Percentiles rank a stretch among this genome's conserved stretches.
phyloP scores from a whole-genome alignment of 2,888 invertebrate genomes.

The Cheilosia grossa region DNA sequence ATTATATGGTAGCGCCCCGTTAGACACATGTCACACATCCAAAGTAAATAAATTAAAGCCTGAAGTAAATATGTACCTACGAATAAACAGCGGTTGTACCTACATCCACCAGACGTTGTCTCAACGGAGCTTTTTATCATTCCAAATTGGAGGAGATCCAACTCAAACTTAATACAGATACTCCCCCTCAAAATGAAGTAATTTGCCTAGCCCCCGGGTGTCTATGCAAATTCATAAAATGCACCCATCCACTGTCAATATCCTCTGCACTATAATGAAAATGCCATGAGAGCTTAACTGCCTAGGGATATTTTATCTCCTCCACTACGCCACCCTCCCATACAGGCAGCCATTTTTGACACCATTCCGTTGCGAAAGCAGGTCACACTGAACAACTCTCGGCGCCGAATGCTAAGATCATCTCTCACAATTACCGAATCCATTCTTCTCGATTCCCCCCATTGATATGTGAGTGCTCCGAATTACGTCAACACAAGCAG shows the following conservation, averaged over 20 bases:
- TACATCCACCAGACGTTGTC: too few relatives aligned
- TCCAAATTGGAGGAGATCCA: background rate
- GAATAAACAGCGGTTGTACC: too few relatives aligned
- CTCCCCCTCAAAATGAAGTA: background rate
- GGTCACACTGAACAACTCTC: conserved; percentile 44
- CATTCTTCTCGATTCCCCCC: conserved; percentile 49
- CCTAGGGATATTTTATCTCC: conserved; percentile 14
- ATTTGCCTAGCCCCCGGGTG: background rate
- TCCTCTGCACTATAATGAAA: background rate
- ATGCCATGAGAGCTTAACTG: conserved; percentile 23
- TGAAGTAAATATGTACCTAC: too few relatives aligned
- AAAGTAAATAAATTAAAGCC: too few relatives aligned
- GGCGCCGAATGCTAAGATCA: conserved; percentile 57
- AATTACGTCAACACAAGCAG: conserved; percentile 61
- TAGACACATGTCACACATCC: too few relatives aligned
- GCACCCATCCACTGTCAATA: background rate
- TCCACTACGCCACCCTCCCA: background rate
- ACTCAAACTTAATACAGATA: background rate
- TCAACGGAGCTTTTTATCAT: too few relatives aligned
- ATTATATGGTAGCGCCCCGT: too few relatives aligned
- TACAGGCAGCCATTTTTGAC: conserved; percentile 35
- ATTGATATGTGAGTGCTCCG: conserved; percentile 59
- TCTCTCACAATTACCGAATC: conserved; percentile 63
- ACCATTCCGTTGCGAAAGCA: conserved; percentile 45
- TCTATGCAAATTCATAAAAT: background rate